Conservation (phyloP, 2,113 vertebrate genomes). For the Boleophthalmus pectinirostris region DNA sequence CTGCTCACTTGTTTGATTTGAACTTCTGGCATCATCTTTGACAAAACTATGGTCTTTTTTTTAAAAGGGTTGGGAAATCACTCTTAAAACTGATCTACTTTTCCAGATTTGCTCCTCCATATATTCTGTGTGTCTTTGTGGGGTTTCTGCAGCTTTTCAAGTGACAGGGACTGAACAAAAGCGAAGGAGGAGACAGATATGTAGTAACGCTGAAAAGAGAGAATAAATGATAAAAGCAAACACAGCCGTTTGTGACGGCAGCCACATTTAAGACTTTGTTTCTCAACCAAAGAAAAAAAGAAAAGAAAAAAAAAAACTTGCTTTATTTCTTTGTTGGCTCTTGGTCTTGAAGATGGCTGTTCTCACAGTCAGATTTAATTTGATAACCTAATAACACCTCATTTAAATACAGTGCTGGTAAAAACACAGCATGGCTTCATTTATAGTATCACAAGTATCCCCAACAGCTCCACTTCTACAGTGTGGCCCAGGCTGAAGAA, state of each 20-base stretch:
- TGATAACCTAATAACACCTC: background rate
- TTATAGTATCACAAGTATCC: too few relatives aligned
- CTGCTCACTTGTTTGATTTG: background rate
- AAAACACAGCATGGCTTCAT: background rate
- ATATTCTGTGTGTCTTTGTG: background rate
- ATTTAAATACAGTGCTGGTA: background rate
- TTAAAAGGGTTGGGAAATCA: background rate
- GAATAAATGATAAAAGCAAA: slow-evolving; percentile 6
- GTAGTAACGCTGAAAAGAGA: background rate
- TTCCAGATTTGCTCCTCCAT: background rate
- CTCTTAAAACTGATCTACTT: background rate
- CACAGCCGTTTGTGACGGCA: background rate
- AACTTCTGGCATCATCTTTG: background rate
- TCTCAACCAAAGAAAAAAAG: background rate
- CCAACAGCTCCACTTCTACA: too few relatives aligned
- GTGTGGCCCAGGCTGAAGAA: too few relatives aligned
- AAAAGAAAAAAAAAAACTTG: background rate
- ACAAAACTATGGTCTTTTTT: background rate
- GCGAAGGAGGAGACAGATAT: slow-evolving; percentile 23
- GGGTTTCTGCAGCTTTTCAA: slow-evolving; percentile 4
- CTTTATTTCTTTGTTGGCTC: background rate
- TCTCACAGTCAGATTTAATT: background rate
- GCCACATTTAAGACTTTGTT: background rate
- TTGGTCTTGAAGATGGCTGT: background rate
- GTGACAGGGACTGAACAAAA: slow-evolving; percentile 3